Base-by-base conservation (phyloP, 1,140 invertebrate species). In the Leptinotarsa lineolata region DNA sequence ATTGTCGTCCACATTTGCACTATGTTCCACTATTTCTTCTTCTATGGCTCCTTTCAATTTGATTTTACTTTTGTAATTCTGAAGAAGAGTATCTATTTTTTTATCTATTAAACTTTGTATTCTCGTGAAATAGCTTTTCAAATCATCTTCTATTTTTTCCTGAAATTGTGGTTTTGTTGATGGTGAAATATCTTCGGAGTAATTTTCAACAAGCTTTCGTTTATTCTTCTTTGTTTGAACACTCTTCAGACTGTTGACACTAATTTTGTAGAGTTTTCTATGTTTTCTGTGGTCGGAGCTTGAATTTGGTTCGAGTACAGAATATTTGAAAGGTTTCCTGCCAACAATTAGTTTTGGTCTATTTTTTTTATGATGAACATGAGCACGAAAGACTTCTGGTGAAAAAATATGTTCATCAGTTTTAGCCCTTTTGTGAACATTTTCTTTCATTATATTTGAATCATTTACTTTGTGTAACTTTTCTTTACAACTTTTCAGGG, bases 81-180 rank as follows among this genome's bases (percentile, higher is more conserved):
- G 68, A 30, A 74, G 64, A 39, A 74, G 16, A n/a, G 45, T 39
- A 24, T 77, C 68, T 1, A 77, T 24, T 59, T 77, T 77, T 61
- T 69, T 61, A 60, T 77, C 64, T 15, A 77, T 75, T 18, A 75
- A n/a, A 44, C 20, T 63, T 65, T 77, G 73, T 22, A 77, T 74
- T 69, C 75, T 72, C 24, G 39, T 16, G 46, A 77, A 74, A 64
- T 77, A 75, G 21, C 30, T 75, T 65, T 75, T 77, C 16, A 77
- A 20, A 24, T 77, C 69, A 3, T 70, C 65, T 64, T 77, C 76
- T 44, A 77, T 73, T 73, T 58, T 67, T 16, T 54, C 48, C 4
- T 70, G 65, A 8, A 70, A 74, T 70, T 72, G 21, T 21, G 20
- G 18, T 58, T 20, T 64, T n/a, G 59, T 24, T 24, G 16, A 18